Conservation (phyloP, 1,140 invertebrate species). For the Lerema accius region DNA sequence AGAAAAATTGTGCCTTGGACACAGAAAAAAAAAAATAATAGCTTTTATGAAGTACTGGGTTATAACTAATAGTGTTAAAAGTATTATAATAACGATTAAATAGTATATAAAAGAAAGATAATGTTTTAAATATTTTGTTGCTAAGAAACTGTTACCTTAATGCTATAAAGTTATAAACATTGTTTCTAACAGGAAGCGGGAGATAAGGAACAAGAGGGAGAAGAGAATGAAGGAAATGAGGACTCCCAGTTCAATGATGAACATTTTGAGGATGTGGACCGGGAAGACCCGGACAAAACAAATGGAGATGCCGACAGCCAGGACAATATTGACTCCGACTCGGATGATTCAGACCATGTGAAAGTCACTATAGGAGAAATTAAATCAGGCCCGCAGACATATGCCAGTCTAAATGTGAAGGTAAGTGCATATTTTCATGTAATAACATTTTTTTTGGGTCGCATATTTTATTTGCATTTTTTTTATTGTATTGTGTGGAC, state of each 20-base stretch:
- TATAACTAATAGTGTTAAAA: no score
- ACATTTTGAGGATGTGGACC: conserved; percentile 79
- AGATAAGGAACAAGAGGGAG: conserved; percentile 66
- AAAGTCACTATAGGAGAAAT: conserved; percentile 94
- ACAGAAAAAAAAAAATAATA: no score
- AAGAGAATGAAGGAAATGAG: conserved; percentile 76
- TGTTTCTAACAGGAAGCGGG: conserved; percentile 55
- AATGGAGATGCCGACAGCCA: conserved; percentile 83
- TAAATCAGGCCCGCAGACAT: conserved; percentile 87
- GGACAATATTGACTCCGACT: conserved; percentile 87
- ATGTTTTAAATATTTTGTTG: no score
- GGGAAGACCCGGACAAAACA: conserved; percentile 82
- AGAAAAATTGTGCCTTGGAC: no score
- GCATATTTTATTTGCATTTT: no score
- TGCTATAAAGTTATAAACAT: no score
- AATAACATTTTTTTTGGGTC: no score
- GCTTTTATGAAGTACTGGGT: no score
- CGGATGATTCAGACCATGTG: conserved; percentile 92
- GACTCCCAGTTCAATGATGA: conserved; percentile 78
- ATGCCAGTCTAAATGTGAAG: conserved; percentile 86
- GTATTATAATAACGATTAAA: no score
- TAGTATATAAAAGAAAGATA: no score
- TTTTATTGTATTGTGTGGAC: no score
- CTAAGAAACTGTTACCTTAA: no score
- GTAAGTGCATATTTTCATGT: conserved; percentile 45